A percentile compares a stretch with the other conserved stretches of the same genome.
Evolutionary conservation across 1,140 invertebrate genomes (phyloP).

Genomic region (Pseudomyrmex flavicornis): DNA sequence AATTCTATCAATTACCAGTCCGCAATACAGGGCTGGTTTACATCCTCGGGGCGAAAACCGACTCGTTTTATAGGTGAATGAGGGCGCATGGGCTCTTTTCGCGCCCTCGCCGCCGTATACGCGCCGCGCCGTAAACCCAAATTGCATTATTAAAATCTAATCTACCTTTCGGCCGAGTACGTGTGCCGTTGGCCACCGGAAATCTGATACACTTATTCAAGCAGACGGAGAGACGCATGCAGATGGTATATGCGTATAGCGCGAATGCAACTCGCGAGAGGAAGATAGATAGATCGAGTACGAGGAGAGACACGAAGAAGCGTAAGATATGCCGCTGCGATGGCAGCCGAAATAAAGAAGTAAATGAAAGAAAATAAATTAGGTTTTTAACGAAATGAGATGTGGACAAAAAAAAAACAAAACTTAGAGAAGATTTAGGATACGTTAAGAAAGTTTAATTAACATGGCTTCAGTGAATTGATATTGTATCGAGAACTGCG

Average conservation of each 20-base stretch:
- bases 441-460: constrained; percentile 66
- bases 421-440: constrained; percentile 52
- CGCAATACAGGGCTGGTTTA: constrained; percentile 75
- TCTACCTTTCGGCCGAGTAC: constrained; percentile 77
- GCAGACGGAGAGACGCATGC: constrained; percentile 26
- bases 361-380: not conserved
- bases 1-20: constrained; percentile 79
- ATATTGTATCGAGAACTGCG: constrained; percentile 38
- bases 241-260: constrained; percentile 12
- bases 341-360: constrained; percentile 1
- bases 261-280: constrained; percentile 13
- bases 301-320: constrained; percentile 34
- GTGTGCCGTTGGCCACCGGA: constrained; percentile 68
- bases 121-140: constrained; percentile 73
- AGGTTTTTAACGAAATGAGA: constrained; percentile 5
- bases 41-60: constrained; percentile 75
- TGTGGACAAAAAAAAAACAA: constrained; percentile 1
- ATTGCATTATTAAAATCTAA: constrained; percentile 85
- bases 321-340: constrained; percentile 9
- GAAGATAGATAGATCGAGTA: constrained; percentile 47
- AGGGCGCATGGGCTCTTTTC: not conserved
- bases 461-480: not conserved
- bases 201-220: constrained; percentile 71
- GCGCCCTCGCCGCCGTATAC: not conserved
- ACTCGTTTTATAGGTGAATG: constrained; percentile 76